Evolutionary conservation across 2,113 vertebrate genomes (phyloP).

Genomic region (Psammodynastes pulverulentus): DNA sequence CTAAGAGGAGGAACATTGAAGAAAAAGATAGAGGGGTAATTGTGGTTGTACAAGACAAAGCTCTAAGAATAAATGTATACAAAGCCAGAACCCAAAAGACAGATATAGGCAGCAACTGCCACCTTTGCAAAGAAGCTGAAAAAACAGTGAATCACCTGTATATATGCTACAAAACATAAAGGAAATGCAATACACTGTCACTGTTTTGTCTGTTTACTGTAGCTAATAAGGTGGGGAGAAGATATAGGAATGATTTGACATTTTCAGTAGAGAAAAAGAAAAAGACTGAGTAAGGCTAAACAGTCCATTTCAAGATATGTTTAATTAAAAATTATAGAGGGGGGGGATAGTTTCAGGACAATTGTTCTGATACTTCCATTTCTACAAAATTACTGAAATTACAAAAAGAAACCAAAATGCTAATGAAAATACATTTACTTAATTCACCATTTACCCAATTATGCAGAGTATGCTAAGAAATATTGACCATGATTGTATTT

Average conservation of each 20-base stretch:
- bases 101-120: neutral
- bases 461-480: neutral
- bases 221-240: neutral
- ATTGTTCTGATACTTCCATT: neutral
- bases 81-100: neutral
- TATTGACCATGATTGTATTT: neutral
- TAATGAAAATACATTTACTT: neutral
- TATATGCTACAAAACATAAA: neutral
- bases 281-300: neutral
- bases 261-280: neutral
- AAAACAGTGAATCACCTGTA: neutral
- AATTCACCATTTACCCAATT: neutral
- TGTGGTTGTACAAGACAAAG: neutral
- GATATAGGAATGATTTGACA: neutral
- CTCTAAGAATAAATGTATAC: neutral
- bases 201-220: neutral
- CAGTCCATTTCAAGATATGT: neutral
- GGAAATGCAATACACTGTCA: neutral
- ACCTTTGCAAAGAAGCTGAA: neutral
- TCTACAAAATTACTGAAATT: neutral
- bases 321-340: neutral
- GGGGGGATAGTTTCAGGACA: neutral
- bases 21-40: neutral
- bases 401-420: neutral
- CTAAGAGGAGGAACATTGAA: neutral